Conservation (phyloP, 23 tunicate species). For the Oikopleura albicans region DNA sequence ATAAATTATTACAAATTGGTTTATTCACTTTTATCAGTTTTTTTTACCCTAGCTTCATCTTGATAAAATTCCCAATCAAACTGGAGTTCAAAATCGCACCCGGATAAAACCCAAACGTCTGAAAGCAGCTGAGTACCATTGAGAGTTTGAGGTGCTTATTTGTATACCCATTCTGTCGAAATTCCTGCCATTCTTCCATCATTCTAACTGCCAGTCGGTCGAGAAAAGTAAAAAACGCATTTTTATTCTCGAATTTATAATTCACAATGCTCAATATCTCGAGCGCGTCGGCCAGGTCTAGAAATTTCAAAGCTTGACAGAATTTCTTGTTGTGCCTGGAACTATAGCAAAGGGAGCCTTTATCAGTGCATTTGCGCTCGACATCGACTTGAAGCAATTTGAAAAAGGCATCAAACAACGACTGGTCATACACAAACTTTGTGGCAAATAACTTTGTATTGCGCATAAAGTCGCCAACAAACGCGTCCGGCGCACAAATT, state of each 20-base stretch:
- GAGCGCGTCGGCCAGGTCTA: not conserved
- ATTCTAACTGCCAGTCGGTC: not conserved
- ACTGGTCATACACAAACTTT: not conserved
- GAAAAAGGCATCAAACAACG: not conserved
- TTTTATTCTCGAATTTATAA: not conserved
- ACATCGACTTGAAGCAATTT: not conserved
- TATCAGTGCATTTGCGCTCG: not conserved
- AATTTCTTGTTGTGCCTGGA: not conserved
- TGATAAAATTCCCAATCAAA: not conserved
- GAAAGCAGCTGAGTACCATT: not conserved
- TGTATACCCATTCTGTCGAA: not conserved
- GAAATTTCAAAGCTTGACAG: not conserved
- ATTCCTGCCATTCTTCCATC: not conserved
- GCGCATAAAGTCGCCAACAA: not conserved
- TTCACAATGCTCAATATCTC: not conserved
- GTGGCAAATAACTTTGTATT: not conserved
- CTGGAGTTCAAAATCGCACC: too few relatives aligned
- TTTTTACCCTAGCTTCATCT: not conserved
- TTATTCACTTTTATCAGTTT: not conserved
- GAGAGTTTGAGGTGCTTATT: not conserved
- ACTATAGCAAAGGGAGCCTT: too few relatives aligned
- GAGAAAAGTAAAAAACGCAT: not conserved
- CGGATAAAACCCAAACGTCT: not conserved
- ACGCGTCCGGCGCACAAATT: not conserved
- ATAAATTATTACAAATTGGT: not conserved